Evolutionary conservation across 2,113 vertebrate genomes (phyloP).

Genomic region (Arenaria interpres): DNA sequence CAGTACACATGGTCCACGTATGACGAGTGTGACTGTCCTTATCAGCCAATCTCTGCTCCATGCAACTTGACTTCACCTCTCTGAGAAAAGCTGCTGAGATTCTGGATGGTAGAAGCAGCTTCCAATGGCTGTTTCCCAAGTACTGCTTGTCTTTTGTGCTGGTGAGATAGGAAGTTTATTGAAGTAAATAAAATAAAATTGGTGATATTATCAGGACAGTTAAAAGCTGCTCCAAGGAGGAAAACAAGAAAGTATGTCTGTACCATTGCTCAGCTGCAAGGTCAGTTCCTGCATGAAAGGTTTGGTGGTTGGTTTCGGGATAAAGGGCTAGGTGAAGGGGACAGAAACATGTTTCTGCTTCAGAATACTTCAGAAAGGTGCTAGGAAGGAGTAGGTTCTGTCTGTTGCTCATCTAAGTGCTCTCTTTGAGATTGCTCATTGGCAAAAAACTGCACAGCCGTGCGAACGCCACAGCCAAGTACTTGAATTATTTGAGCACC

Average conservation of each 20-base stretch:
- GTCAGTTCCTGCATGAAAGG: neutral
- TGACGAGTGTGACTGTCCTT: neutral
- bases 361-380: neutral
- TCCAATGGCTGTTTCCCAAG: neutral
- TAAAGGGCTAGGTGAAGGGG: neutral
- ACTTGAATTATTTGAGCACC: neutral
- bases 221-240: neutral
- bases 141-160: neutral
- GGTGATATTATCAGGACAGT: neutral
- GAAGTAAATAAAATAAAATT: neutral
- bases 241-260: neutral
- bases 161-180: neutral
- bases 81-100: neutral
- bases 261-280: neutral
- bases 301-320: neutral
- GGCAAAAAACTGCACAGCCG: neutral
- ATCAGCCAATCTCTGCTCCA: neutral
- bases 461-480: neutral
- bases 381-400: neutral
- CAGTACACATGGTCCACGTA: rapidly evolving
- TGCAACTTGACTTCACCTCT: neutral
- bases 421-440: neutral
- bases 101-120: neutral
- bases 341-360: neutral
- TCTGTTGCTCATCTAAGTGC: neutral